Conservation (phyloP, 2,888 invertebrate genomes). For the Melieria picta region DNA sequence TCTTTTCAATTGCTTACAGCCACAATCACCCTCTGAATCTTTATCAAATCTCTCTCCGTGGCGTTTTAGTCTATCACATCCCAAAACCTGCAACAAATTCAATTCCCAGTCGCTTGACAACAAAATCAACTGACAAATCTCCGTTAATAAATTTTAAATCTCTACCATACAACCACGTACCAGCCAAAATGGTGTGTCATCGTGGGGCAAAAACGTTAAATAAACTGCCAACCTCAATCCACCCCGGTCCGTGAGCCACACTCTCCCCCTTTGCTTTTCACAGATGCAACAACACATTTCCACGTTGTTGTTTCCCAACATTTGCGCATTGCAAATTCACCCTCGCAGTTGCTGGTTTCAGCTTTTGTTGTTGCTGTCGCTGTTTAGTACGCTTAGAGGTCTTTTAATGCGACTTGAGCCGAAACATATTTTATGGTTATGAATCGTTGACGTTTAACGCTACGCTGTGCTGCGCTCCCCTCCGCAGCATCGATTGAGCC, state of each 20-base stretch:
- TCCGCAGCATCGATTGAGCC: conserved; percentile 1
- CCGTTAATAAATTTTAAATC: conserved; percentile 61
- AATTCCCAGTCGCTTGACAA: conserved; percentile 24
- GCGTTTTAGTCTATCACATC: too few relatives aligned
- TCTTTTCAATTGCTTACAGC: too few relatives aligned
- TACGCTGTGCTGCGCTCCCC: conserved; percentile 11
- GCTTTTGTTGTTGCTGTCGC: not conserved
- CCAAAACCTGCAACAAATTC: conserved; percentile 6
- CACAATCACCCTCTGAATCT: too few relatives aligned
- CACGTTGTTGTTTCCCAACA: not conserved
- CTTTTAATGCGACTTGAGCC: conserved; percentile 47
- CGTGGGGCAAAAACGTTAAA: conserved; percentile 23
- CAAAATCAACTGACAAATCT: conserved; percentile 44
- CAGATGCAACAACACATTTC: conserved; percentile 10
- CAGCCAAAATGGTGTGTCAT: conserved; percentile 12
- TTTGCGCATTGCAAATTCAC: conserved; percentile 28
- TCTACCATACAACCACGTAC: conserved; percentile 15
- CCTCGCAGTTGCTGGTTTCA: not conserved
- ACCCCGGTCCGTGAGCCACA: conserved; percentile 8
- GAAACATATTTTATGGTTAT: conserved; percentile 56
- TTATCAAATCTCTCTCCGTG: too few relatives aligned
- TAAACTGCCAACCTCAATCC: conserved; percentile 25
- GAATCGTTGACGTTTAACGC: conserved; percentile 44
- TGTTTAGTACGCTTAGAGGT: conserved; percentile 30
- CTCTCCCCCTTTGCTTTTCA: conserved; percentile 10